Evolutionary conservation across 2,113 vertebrate genomes (phyloP), one percentile per base, ranked within the genome.

Genomic region (Campylomormyrus numenius): DNA sequence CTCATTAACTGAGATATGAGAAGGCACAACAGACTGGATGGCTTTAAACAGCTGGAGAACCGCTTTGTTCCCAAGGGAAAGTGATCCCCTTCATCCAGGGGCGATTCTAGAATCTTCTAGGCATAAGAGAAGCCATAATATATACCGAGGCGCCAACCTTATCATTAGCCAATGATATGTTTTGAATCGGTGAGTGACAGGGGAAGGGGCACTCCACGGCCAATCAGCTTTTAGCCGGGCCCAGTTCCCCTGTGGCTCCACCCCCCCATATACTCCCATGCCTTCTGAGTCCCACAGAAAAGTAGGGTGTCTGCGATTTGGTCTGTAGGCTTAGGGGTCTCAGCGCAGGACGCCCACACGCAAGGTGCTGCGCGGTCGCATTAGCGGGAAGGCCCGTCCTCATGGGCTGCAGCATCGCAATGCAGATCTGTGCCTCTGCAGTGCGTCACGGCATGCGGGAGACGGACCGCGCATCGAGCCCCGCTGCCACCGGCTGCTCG

Each of bases 1-100:
- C 84, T 86, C 84, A 86, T 86, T 48, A 86, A 50, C 46, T 49
- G 84, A n/a, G 84, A n/a, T 49, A 50, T 49, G 84, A 50, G 45
- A 50, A 86, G 45, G 48, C 48, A 50, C n/a, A 49, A 8, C 27
- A 87, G 86, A 87, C 49, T 87, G 86, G 52, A 87, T 87, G 49
- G 52, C 50, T 53, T 35, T 53, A 87, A 53, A 52, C 50, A 35
- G n/a, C 50, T 56, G 49, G 86, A 50, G n/a, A 87, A 58, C 17
- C 1, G 48, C 7, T 31, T 56, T 27, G 31, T 15, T 87, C 31
- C 49, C 49, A 53, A 87, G 86, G 31, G 31, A 48, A 86, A 86
- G n/a, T 24, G 46, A 49, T 86, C 45, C 48, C 48, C 48, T 86
- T 50, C 21, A 48, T 27, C 45, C 62, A 70, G 27, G n/a, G n/a